Conservation (phyloP, 2,888 invertebrate species). For the Leptopilina syphax region DNA sequence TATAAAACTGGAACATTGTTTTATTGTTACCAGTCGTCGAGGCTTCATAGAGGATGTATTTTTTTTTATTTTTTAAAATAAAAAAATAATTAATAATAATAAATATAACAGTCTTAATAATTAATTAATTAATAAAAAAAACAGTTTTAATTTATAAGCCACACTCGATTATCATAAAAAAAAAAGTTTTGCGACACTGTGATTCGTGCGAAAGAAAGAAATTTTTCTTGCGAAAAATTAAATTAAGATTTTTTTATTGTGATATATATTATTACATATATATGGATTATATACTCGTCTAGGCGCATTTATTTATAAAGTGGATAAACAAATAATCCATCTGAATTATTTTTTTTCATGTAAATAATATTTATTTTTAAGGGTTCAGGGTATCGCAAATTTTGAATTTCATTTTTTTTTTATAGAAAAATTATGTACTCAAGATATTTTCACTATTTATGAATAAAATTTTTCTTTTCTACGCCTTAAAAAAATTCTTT, state of each 20-base stretch:
- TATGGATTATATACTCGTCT: background rate
- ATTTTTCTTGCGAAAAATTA: background rate
- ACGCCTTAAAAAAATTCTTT: conserved; percentile 46
- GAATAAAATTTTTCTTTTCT: conserved; percentile 57
- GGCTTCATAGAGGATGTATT: conserved; percentile 29
- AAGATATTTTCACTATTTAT: conserved; percentile 65
- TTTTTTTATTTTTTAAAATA: background rate
- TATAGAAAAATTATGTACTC: conserved; percentile 58
- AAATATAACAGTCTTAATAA: background rate
- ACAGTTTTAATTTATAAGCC: background rate
- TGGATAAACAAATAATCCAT: background rate
- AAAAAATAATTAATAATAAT: background rate
- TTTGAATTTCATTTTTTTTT: conserved; percentile 43
- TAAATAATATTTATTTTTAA: conserved; percentile 58
- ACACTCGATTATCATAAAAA: conserved; percentile 34
- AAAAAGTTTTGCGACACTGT: conserved; percentile 34
- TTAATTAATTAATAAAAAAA: background rate
- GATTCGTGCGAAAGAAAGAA: conserved; percentile 26
- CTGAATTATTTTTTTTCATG: conserved; percentile 15
- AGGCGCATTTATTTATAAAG: background rate
- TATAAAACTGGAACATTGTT: conserved; percentile 44
- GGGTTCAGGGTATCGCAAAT: conserved; percentile 63
- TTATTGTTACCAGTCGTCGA: conserved; percentile 40
- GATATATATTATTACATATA: background rate
- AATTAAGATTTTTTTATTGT: background rate